Conservation (phyloP, 2,797 vertebrate species). For the Rhynchonycteris naso region DNA sequence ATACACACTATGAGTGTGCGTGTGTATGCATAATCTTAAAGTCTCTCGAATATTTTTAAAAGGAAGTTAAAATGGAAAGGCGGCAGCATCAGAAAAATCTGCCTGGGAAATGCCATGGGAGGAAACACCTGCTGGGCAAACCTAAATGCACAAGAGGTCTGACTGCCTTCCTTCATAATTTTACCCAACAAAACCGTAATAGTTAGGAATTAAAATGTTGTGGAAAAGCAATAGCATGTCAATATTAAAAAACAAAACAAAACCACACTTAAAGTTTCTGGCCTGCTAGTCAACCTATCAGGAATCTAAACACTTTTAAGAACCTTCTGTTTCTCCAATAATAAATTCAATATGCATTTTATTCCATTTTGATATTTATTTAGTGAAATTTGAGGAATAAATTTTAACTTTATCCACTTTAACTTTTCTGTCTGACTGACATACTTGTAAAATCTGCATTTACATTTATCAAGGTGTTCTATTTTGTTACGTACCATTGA, state of each 20-base stretch:
- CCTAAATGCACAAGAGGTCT: slow-evolving; percentile 30
- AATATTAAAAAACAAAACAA: neutral
- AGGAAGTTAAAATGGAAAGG: slow-evolving; percentile 35
- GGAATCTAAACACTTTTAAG: neutral
- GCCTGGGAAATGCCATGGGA: slow-evolving; percentile 32
- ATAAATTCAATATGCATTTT: slow-evolving; percentile 25
- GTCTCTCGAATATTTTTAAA: slow-evolving; percentile 14
- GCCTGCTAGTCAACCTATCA: neutral
- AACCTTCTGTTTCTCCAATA: slow-evolving; percentile 21
- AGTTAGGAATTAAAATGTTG: slow-evolving; percentile 24
- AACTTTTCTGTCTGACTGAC: slow-evolving; percentile 14
- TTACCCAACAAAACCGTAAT: slow-evolving; percentile 29
- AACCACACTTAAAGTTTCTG: neutral
- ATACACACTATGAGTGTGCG: neutral
- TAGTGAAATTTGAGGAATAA: neutral
- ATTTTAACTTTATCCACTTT: slow-evolving; percentile 29
- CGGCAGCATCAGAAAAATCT: neutral
- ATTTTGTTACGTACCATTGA: neutral
- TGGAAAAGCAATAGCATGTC: neutral
- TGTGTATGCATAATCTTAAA: neutral
- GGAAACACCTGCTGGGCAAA: slow-evolving; percentile 23
- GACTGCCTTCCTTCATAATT: slow-evolving; percentile 31
- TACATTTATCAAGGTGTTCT: neutral
- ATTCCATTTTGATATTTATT: slow-evolving; percentile 16
- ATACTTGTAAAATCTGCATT: neutral